Evolutionary conservation across 2,113 vertebrate species (phyloP).

Genomic region (Menura novaehollandiae): DNA sequence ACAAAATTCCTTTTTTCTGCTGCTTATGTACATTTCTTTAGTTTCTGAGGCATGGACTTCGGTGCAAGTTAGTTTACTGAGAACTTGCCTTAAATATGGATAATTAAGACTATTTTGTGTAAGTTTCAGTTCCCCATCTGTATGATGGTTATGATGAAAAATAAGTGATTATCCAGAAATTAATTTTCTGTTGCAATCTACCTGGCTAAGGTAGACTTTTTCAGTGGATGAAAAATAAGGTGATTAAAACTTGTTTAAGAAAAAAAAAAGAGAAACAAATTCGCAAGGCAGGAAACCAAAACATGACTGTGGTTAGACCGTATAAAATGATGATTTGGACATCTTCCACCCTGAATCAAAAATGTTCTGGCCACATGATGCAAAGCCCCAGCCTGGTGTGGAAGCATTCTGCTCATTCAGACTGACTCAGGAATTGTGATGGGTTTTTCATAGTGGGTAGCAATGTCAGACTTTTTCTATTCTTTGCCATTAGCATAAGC

Average conservation of each 20-base stretch:
- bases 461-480: neutral
- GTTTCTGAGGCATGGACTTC: neutral
- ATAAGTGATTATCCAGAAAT: neutral
- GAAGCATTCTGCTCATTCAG: neutral
- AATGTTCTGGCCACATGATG: rapidly evolving
- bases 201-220: neutral
- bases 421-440: neutral
- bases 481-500: neutral
- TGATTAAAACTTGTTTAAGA: neutral
- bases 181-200: neutral
- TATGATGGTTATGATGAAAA: neutral
- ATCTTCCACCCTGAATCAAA: neutral
- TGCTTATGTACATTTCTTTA: neutral
- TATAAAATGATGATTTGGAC: neutral
- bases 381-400: neutral
- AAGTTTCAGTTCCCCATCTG: neutral
- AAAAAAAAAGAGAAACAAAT: neutral
- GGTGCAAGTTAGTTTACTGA: neutral
- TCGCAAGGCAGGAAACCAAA: neutral
- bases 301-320: neutral
- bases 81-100: neutral
- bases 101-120: neutral
- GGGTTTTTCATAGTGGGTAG: neutral
- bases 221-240: neutral
- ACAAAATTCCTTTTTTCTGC: neutral